Percentiles rank a stretch among this genome's conserved stretches.
phyloP scores from a whole-genome alignment of 2,113 vertebrate genomes.

The Heterocephalus glaber region DNA sequence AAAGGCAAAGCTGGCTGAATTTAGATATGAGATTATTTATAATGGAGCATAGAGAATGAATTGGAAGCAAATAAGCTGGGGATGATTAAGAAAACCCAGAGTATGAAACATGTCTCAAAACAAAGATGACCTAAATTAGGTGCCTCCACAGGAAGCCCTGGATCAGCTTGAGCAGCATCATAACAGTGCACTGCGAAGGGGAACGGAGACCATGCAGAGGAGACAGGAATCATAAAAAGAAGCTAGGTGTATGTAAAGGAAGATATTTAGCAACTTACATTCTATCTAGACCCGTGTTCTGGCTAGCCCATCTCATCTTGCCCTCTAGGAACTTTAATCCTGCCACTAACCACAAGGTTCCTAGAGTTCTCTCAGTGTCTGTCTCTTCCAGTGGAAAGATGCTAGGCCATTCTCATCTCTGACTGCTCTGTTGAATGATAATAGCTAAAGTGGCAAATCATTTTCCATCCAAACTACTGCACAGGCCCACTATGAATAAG shows the following conservation, averaged over 20 bases:
- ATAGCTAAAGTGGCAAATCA: background rate
- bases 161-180: background rate
- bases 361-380: background rate
- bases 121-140: background rate
- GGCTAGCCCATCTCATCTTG: background rate
- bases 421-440: background rate
- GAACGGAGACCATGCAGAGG: background rate
- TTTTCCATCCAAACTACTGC: background rate
- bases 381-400: background rate
- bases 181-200: background rate
- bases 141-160: background rate
- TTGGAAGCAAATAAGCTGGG: background rate
- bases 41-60: background rate
- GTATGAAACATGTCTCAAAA: background rate
- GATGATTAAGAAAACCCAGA: background rate
- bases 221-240: background rate
- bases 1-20: background rate
- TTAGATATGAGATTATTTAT: background rate
- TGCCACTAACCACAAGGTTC: background rate
- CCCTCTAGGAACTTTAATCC: background rate
- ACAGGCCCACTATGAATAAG: background rate
- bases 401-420: background rate
- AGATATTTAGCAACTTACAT: background rate
- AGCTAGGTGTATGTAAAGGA: background rate
- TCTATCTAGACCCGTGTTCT: background rate